Evolutionary conservation across 2,888 invertebrate genomes (phyloP).

Genomic region (Agrilus mali): DNA sequence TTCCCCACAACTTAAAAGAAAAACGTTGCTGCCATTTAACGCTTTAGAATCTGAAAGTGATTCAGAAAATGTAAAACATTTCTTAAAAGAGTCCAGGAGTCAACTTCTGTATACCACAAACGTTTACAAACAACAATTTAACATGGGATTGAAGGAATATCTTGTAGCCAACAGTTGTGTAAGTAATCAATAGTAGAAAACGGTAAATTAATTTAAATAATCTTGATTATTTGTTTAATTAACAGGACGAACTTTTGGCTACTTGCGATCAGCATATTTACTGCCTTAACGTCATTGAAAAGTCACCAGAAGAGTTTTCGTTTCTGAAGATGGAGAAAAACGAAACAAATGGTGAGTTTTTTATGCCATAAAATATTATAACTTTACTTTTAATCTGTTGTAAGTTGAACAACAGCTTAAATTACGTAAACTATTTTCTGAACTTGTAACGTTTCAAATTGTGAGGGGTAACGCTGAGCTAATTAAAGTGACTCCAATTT

Average conservation of each 20-base stretch:
- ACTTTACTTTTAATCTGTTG: too few relatives aligned
- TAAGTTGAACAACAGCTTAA: too few relatives aligned
- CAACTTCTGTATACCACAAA: slow-evolving; percentile 27
- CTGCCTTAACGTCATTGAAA: slow-evolving; percentile 45
- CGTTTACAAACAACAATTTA: slow-evolving; percentile 27
- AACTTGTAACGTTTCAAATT: too few relatives aligned
- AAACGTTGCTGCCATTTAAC: slow-evolving; percentile 17
- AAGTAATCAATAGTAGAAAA: slow-evolving; percentile 17
- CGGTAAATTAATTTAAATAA: too few relatives aligned
- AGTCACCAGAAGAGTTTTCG: slow-evolving; percentile 27
- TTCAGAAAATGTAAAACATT: slow-evolving; percentile 27
- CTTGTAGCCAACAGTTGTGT: slow-evolving; percentile 27
- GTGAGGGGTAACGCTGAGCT: too few relatives aligned
- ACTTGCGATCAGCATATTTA: slow-evolving; percentile 80
- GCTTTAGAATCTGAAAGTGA: slow-evolving; percentile 29
- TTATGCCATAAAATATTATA: slow-evolving; percentile 14
- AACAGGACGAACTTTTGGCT: slow-evolving; percentile 70
- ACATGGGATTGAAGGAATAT: slow-evolving; percentile 24
- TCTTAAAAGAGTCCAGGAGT: slow-evolving; percentile 28
- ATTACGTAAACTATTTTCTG: too few relatives aligned
- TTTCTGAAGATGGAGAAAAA: slow-evolving; percentile 26
- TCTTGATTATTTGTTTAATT: slow-evolving; percentile 17
- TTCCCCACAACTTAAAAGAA: slow-evolving; percentile 33
- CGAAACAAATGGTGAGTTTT: slow-evolving; percentile 30
- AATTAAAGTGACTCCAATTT: too few relatives aligned